Evolutionary conservation across 2,888 invertebrate genomes (phyloP), one percentile per base, ranked within the genome.

Genomic region (Molorchus minor): DNA sequence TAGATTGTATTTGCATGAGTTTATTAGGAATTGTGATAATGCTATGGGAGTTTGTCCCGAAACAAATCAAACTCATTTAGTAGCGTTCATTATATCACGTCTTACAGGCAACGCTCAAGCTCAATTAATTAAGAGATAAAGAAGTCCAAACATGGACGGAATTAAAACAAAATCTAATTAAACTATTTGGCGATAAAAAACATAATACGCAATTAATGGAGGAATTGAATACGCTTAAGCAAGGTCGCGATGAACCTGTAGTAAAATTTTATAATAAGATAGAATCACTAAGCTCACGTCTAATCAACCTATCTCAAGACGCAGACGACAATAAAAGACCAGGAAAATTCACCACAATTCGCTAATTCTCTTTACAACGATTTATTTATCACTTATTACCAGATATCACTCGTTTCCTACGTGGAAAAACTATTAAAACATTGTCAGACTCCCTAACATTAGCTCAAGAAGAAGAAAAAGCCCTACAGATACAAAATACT

Each of bases 191-290:
- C 13, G 43, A 43, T 43, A 43, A 43, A 41, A 41, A 41, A 41
- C 17, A 41, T 41, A 16, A 25, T 8, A 41, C n/a, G 13, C 41
- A 41, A 41, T 41, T 16, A 41, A 41, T 19, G 17, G 41, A 41
- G 17, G 1, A 41, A 17, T 17, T 41, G 5, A 41, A 41, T 41
- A 41, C 41, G n/a, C 25, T 25, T 25, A 41, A 19, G 17, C 41
- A 3, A 16, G 19, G 19, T 41, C n/a, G 13, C 17, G 17, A 41
- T 17, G 41, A 41, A 41, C 20, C 19, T 21, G 43, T 43, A 20
- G 43, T 20, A 20, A 10, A 7, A 21, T 43, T 43, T 13, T 20
- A 43, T 20, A 4, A 10, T 10, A 43, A 4, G 25, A 12, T 43
- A 20, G 43, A 21, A 10, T 10, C 17, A 20, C 20, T 43, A 21